Percentiles rank a stretch among this genome's conserved stretches.
Evolutionary conservation across 2,113 vertebrate genomes (phyloP).

Genomic region (Ariopsis seemanni): DNA sequence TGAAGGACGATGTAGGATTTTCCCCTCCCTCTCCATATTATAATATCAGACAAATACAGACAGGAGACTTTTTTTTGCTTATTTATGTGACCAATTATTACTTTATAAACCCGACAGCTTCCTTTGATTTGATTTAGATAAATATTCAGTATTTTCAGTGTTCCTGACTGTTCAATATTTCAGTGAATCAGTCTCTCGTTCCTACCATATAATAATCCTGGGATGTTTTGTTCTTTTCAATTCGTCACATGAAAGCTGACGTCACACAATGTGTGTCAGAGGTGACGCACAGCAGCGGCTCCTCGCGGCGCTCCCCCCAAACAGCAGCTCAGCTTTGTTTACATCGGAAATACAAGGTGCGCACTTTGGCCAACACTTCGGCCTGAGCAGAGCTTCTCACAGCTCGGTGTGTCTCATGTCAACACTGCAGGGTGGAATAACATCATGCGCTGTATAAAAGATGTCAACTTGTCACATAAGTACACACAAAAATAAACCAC

Average conservation of each 20-base stretch:
- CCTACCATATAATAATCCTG: background rate
- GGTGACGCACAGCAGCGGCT: slow-evolving; percentile 53
- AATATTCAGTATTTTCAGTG: too few species aligned
- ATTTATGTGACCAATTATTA: background rate
- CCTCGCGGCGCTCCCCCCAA: slow-evolving; percentile 45
- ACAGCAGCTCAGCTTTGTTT: slow-evolving; percentile 67
- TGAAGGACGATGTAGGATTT: background rate
- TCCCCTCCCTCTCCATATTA: background rate
- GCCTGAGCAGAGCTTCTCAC: background rate
- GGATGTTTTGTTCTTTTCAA: background rate
- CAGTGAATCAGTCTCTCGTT: background rate
- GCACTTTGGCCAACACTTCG: slow-evolving; percentile 56
- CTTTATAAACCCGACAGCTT: background rate
- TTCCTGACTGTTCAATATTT: background rate
- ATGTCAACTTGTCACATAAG: background rate
- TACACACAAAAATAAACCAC: background rate
- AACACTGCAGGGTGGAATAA: background rate
- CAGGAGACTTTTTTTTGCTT: background rate
- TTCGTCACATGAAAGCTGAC: slow-evolving; percentile 23
- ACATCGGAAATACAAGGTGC: slow-evolving; percentile 77
- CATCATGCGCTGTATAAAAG: background rate
- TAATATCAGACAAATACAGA: background rate
- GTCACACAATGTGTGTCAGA: slow-evolving; percentile 28
- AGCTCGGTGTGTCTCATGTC: background rate
- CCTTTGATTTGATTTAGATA: too few species aligned